A percentile compares a stretch with the other conserved stretches of the same genome.
phyloP scores from a whole-genome alignment of 2,113 vertebrate species.

The Morone chrysops region DNA sequence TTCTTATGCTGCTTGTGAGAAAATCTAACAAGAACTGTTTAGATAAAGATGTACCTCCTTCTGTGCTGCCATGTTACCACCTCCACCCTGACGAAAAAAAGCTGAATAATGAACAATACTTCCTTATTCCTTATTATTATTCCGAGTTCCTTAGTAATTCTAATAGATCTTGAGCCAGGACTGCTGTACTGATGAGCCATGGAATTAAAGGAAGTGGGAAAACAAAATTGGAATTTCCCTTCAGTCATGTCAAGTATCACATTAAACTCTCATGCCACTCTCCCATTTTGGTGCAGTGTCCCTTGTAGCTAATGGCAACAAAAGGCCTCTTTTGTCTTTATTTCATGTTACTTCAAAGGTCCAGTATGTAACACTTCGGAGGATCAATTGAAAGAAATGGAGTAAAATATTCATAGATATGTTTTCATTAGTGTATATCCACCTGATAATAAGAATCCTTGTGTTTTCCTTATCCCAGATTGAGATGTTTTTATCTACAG shows the following conservation, averaged over 20 bases:
- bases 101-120: background rate
- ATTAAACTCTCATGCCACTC: background rate
- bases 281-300: background rate
- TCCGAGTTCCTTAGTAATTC: too few species aligned
- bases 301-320: too few species aligned
- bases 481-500: too few species aligned
- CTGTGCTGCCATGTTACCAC: background rate
- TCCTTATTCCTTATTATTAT: too few species aligned
- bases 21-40: background rate
- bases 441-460: too few species aligned
- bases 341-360: background rate
- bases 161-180: background rate
- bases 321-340: too few species aligned
- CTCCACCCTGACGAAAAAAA: too few species aligned
- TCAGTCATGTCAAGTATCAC: slow-evolving; percentile 10
- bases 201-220: slow-evolving; percentile 18
- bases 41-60: background rate
- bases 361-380: too few species aligned
- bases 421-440: too few species aligned
- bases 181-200: background rate
- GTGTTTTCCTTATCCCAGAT: too few species aligned
- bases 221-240: slow-evolving; percentile 20
- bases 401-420: too few species aligned
- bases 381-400: too few species aligned
- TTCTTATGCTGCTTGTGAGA: background rate